A percentile compares a stretch with the other conserved stretches of the same genome.
Evolutionary conservation across 2,797 vertebrate species (phyloP).

Genomic region (Thamnophis elegans): DNA sequence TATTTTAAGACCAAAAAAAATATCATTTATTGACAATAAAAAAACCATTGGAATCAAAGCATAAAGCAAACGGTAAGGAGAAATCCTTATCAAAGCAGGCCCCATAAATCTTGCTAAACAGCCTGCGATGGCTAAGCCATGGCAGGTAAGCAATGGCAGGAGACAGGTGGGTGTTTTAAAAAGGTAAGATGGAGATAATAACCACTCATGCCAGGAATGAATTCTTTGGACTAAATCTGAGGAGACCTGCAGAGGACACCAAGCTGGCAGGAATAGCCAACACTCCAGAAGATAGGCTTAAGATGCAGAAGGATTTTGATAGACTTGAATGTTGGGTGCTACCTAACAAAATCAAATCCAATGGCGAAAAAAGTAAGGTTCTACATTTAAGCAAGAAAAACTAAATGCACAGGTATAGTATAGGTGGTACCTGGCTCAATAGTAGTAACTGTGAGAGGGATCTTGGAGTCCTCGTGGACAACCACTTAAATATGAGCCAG

Average conservation of each 20-base stretch:
- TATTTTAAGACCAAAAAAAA: not conserved
- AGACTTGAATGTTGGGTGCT: not conserved
- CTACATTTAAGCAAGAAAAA: not conserved
- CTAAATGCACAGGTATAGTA: not conserved
- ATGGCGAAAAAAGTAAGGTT: not conserved
- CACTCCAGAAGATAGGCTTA: not conserved
- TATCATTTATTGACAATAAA: not conserved
- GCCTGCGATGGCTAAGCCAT: not conserved
- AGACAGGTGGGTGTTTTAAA: not conserved
- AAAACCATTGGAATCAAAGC: not conserved
- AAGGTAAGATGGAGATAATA: not conserved
- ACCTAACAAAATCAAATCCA: not conserved
- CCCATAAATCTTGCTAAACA: not conserved
- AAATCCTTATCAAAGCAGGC: not conserved
- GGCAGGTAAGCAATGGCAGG: not conserved
- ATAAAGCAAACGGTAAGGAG: not conserved
- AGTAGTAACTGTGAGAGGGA: not conserved
- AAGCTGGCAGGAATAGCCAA: not conserved
- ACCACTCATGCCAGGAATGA: no score
- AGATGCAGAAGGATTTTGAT: not conserved
- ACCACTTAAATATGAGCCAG: not conserved
- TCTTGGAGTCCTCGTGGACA: not conserved
- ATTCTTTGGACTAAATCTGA: no score
- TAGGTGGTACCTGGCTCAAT: no score
- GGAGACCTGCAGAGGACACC: not conserved